Evolutionary conservation across 1,140 invertebrate genomes (phyloP).

Genomic region (Bradynema listronoti): DNA sequence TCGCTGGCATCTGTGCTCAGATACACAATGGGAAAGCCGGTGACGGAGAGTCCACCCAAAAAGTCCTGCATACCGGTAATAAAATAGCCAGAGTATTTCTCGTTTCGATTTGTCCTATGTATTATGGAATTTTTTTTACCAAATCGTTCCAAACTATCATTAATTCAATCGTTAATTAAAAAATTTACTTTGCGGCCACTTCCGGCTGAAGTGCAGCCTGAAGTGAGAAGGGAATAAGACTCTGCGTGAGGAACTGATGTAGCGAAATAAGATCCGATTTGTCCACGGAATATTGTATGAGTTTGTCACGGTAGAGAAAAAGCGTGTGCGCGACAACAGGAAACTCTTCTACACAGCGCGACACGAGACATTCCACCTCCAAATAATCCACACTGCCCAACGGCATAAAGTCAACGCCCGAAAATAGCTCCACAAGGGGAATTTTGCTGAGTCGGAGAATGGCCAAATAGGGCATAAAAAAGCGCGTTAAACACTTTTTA

Average conservation of each 20-base stretch:
- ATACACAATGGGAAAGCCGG: conserved; percentile 25
- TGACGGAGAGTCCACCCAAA: conserved; percentile 23
- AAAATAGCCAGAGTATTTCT: conserved; percentile 19
- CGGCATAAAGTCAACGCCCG: conserved; percentile 30
- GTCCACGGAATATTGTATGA: conserved; percentile 23
- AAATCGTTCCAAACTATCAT: too few relatives aligned
- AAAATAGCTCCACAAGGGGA: conserved; percentile 29
- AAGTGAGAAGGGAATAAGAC: conserved; percentile 25
- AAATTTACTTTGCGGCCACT: conserved; percentile 1
- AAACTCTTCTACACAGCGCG: conserved; percentile 30
- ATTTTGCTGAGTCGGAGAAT: conserved; percentile 25
- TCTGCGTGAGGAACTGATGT: conserved; percentile 28
- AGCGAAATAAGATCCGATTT: conserved; percentile 24
- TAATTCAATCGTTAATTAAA: not conserved
- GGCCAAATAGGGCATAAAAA: conserved; percentile 28
- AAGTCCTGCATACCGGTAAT: conserved; percentile 32
- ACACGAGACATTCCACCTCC: conserved; percentile 33
- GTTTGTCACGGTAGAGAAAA: conserved; percentile 36
- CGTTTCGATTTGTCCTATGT: not conserved
- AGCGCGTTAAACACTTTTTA: conserved; percentile 17
- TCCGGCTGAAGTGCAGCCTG: conserved; percentile 26
- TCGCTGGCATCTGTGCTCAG: not conserved
- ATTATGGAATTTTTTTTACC: too few relatives aligned
- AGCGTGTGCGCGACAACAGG: conserved; percentile 20
- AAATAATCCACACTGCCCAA: conserved; percentile 22